Evolutionary conservation across 2,888 invertebrate species (phyloP).

Genomic region (Anaspis maculata): DNA sequence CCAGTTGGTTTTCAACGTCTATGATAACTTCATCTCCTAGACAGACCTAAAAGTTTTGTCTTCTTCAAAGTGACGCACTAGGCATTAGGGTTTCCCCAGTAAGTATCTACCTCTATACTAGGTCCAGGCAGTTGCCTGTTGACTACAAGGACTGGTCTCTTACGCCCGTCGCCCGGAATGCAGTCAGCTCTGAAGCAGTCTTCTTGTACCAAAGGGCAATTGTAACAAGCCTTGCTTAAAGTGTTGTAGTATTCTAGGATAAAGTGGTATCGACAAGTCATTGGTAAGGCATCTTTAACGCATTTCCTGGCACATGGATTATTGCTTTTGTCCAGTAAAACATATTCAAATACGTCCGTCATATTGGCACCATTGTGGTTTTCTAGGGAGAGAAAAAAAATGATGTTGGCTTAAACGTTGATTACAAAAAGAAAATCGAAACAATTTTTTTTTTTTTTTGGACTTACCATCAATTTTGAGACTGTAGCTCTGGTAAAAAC

Average conservation of each 20-base stretch:
- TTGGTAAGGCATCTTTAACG: conserved; percentile 48
- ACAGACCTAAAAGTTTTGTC: conserved; percentile 56
- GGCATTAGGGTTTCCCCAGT: neutral
- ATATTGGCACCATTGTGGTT: conserved; percentile 2
- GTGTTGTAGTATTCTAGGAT: conserved; percentile 77
- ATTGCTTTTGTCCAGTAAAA: conserved; percentile 24
- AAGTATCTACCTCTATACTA: conserved; percentile 57
- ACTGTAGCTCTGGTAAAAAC: too few species aligned
- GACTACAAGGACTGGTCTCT: conserved; percentile 65
- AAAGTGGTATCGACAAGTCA: conserved; percentile 66
- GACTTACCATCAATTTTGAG: too few species aligned
- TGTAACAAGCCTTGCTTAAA: conserved; percentile 80
- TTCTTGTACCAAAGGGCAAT: conserved; percentile 65
- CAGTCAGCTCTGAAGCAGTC: conserved; percentile 77
- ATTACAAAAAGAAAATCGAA: too few species aligned
- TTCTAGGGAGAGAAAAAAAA: too few species aligned
- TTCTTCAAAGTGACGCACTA: neutral
- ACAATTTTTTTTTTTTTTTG: too few species aligned
- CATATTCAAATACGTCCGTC: conserved; percentile 25
- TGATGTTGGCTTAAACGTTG: too few species aligned
- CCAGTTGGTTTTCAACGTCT: conserved; percentile 71
- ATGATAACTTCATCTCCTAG: conserved; percentile 76
- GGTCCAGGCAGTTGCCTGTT: conserved; percentile 88
- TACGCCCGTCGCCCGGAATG: conserved; percentile 73
- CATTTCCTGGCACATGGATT: conserved; percentile 61